Percentiles rank a stretch among this genome's conserved stretches.
Evolutionary conservation across 2,113 vertebrate species (phyloP).

Genomic region (Oncorhynchus keta): DNA sequence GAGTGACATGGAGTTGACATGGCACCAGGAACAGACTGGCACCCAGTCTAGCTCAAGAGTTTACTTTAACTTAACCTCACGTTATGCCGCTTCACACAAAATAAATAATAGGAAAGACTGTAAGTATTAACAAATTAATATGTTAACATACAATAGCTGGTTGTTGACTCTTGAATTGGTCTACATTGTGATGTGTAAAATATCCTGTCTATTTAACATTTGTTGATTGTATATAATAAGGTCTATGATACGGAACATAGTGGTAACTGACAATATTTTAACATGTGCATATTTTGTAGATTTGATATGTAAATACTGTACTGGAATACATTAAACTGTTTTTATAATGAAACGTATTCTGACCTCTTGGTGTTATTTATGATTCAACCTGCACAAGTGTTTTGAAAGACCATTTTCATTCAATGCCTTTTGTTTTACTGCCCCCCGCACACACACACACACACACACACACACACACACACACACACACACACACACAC

Average conservation of each 20-base stretch:
- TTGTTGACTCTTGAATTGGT: constrained; percentile 37
- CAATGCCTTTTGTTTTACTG: background rate
- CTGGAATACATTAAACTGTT: constrained; percentile 71
- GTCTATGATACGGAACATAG: constrained; percentile 54
- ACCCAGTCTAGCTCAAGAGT: constrained; percentile 19
- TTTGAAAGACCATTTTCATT: background rate
- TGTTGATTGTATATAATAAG: constrained; percentile 60
- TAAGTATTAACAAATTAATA: constrained; percentile 56
- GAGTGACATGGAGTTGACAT: too few species aligned
- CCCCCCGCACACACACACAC: too few species aligned
- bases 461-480: too few species aligned
- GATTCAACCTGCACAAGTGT: background rate
- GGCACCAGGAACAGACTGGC: too few species aligned
- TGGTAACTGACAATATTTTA: constrained; percentile 66
- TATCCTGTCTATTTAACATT: constrained; percentile 59
- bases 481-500: too few species aligned
- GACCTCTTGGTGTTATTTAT: background rate
- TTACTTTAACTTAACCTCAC: constrained; percentile 60
- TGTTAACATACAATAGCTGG: constrained; percentile 62
- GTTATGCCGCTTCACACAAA: constrained; percentile 53
- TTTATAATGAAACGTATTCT: constrained; percentile 56
- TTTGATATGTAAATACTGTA: constrained; percentile 77
- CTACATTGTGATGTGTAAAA: constrained; percentile 49
- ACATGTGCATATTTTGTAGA: constrained; percentile 77
- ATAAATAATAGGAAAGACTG: constrained; percentile 32